Base-by-base conservation (phyloP, 2,888 invertebrate species). In the Stenolophus ochropezus region DNA sequence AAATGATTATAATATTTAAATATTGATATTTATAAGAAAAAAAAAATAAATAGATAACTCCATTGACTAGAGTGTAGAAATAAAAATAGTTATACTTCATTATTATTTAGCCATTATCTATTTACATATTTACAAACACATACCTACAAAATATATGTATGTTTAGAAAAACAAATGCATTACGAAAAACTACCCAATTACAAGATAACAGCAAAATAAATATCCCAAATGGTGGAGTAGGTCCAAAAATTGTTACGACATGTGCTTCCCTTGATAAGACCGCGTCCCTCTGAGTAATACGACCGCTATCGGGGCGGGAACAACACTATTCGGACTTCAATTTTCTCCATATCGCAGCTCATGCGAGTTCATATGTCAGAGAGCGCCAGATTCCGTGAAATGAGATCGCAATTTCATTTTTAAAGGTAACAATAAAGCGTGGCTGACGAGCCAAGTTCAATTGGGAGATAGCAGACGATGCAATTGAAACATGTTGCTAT, bases 281-380 rank as follows among this genome's bases (percentile, higher is more conserved):
- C 21, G 23, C 1, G 27, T 33, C 18, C 65, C 25, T 27, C 14
- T 4, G 65, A 69, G 65, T 3, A 8, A 69, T 69, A 69, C 33
- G 27, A 69, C 18, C n/a, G 18, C 65, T 69, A 69, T 69, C 65
- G 1, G 16, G 65, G 33, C 27, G 5, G 18, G 8, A 20, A 33
- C 14, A 16, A 69, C 33, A 69, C 65, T 69, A 69, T 69, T 69
- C 18, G 16, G 61, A 33, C 65, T 69, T 79, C 71, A 79, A 71
- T 79, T 79, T 79, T 21, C 21, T 33, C 51, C 42, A 53, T 79
- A 69, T 65, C 33, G 16, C 56, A 58, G 53, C 18, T 56, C 47
- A 20, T 42, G 6, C 33, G 33, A 42, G 78, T 78, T 78, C 78
- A 78, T 71, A 79, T 79, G 79, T 79, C 79, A 79, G 69, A 79